Evolutionary conservation across 2,113 vertebrate genomes (phyloP), one percentile per base, ranked within the genome.

Genomic region (Casuarius casuarius): DNA sequence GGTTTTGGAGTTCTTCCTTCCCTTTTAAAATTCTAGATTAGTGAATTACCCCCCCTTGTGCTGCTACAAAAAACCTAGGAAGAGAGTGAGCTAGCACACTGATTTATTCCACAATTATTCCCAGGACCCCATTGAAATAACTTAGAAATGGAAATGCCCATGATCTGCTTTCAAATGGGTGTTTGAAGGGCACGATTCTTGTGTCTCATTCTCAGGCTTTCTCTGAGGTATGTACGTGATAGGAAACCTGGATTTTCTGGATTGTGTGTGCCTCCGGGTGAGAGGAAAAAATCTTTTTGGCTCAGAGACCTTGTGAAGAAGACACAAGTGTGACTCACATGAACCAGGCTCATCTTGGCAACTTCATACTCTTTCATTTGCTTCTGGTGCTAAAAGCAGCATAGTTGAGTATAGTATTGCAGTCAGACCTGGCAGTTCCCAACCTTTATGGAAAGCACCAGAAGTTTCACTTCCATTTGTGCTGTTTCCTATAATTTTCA

Each of bases 331-430:
- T 56, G n/a, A 68, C 80, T 87, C 48, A 38, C 19, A 13, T 72
- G 79, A 92, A 8, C 90, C 85, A 81, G 67, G 44, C 62, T 68
- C 46, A 42, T 58, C 59, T 83, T 94, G 94, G 89, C 87, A 92
- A 38, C 63, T 33, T 87, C 44, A 14, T 51, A 2, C 67, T 79
- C 77, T 46, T n/a, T 89, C 79, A 42, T 74, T 92, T 85, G 54
- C 84, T 91, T 87, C 62, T 59, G 33, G 49, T 54, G 74, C 78
- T 82, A 73, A 94, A 94, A 49, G 23, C 61, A 87, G 40, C 29
- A 13, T 2, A 58, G 52, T 0, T 62, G 44, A 72, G 11, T 58
- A 5, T 17, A 67, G 28, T 52, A 9, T 7, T 51, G n/a, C 42
- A 75, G 52, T 87, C 52, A 58, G 56, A 40, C 63, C 18, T 33